Evolutionary conservation across 2,113 vertebrate genomes (phyloP), one percentile per base, ranked within the genome.

Genomic region (Cnemophilus loriae): DNA sequence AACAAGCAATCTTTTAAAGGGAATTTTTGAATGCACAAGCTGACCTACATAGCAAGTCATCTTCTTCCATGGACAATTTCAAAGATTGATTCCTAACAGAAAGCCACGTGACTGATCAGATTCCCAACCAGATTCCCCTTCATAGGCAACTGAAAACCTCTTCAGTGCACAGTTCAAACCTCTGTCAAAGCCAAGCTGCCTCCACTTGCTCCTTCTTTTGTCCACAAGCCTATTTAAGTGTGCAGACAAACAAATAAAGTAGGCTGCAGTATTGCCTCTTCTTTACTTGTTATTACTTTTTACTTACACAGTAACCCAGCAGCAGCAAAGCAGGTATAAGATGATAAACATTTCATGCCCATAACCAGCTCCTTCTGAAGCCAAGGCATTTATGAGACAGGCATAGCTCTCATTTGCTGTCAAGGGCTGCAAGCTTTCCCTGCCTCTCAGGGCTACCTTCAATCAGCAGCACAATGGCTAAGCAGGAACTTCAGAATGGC

Each of bases 311-410:
- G 75, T 70, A 86, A 93, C 16, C 22, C 68, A 84, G 86, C 68
- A 84, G 94, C 68, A 93, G 83, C 87, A 96, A 90, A 95, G 60
- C 46, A 83, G 75, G 74, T 61, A 63, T 61, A 91, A 69, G 60
- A 90, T 39, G 44, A 97, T 77, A 90, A 96, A 95, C 82, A 82
- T 60, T 94, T 89, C 78, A 81, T 47, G 39, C 64, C 80, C 88
- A 70, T 63, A 93, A 92, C 89, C 75, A 89, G 26, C 81, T 86
- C 91, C 65, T 87, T 46, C 84, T 68, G 71, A 95, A 90, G 91
- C 84, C 63, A 87, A 90, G 59, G 59, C 89, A 60, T 86, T 96
- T 95, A 76, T 5, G 73, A 93, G n/a, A 74, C 78, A 96, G 86
- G 41, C 68, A 64, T 53, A 88, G 84, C 42, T 63, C 79, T 68